phyloP scores from a whole-genome alignment of 2,888 invertebrate genomes.

The Epiperipatus broadwayi region DNA sequence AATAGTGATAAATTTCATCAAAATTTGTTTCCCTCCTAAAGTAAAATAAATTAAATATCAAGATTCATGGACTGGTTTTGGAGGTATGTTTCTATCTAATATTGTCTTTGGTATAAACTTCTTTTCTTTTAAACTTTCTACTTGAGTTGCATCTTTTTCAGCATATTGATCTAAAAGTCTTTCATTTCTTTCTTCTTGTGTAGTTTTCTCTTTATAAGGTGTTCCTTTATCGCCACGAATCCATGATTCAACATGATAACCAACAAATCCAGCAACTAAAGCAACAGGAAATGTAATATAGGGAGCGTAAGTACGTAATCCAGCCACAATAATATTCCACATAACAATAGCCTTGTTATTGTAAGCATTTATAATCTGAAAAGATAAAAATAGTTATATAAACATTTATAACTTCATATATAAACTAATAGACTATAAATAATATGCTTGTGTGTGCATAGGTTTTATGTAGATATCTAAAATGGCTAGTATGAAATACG shows the following conservation, averaged over 20 bases:
- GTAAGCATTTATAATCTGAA: too few relatives aligned
- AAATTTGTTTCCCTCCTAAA: too few relatives aligned
- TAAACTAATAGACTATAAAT: too few relatives aligned
- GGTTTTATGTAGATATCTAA: too few relatives aligned
- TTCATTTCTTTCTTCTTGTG: constrained; percentile 51
- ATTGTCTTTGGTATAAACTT: constrained; percentile 34
- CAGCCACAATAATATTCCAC: constrained; percentile 51
- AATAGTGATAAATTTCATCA: too few relatives aligned
- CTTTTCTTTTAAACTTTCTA: constrained; percentile 46
- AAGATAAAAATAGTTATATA: too few relatives aligned
- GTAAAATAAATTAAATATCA: too few relatives aligned
- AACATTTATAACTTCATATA: too few relatives aligned
- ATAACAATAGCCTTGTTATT: too few relatives aligned
- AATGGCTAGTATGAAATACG: too few relatives aligned
- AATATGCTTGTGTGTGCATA: too few relatives aligned
- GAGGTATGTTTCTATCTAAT: constrained; percentile 32
- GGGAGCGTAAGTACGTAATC: constrained; percentile 51
- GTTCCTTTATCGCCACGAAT: constrained; percentile 32
- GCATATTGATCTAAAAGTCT: constrained; percentile 38
- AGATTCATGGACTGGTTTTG: too few relatives aligned
- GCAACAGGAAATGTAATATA: constrained; percentile 63
- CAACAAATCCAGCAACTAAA: constrained; percentile 57
- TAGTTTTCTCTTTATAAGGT: constrained; percentile 33
- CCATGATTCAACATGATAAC: constrained; percentile 55
- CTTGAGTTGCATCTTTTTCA: constrained; percentile 35